Evolutionary conservation across 2,888 invertebrate genomes (phyloP).

Genomic region (Dendrolimus houi): DNA sequence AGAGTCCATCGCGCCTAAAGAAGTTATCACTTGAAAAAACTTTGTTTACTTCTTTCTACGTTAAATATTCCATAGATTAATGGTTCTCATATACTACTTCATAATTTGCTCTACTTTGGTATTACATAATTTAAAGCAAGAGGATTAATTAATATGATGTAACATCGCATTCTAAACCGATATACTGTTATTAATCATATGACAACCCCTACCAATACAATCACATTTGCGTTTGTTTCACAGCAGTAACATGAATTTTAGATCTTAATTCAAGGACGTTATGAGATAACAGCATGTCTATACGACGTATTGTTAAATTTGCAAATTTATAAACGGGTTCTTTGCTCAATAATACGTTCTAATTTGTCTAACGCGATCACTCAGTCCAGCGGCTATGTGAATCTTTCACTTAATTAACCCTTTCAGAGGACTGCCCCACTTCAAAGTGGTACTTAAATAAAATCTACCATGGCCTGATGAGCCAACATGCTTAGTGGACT

Average conservation of each 20-base stretch:
- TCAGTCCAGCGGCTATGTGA: conserved; percentile 50
- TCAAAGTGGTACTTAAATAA: conserved; percentile 66
- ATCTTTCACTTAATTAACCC: conserved; percentile 72
- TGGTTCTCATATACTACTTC: no score
- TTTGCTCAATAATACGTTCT: conserved; percentile 67
- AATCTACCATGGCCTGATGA: conserved; percentile 33
- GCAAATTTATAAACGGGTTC: conserved; percentile 42
- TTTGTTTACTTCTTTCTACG: no score
- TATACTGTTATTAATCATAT: conserved; percentile 25
- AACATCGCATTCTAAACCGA: conserved; percentile 20
- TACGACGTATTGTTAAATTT: conserved; percentile 16
- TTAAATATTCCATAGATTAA: no score
- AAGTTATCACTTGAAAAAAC: no score
- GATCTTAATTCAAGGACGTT: conserved; percentile 6
- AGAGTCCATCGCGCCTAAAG: no score
- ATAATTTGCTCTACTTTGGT: no score
- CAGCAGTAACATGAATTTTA: conserved; percentile 8
- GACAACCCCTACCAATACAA: conserved; percentile 11
- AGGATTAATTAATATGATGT: conserved; percentile 1
- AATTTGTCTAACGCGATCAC: conserved; percentile 67
- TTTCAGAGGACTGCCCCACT: conserved; percentile 55
- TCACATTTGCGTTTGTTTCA: conserved; percentile 6
- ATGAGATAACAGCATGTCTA: conserved; percentile 1
- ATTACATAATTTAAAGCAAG: no score
- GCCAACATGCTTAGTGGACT: conserved; percentile 41